Evolutionary conservation across 2,888 invertebrate genomes (phyloP), one percentile per base, ranked within the genome.

Genomic region (Phalangium opilio): DNA sequence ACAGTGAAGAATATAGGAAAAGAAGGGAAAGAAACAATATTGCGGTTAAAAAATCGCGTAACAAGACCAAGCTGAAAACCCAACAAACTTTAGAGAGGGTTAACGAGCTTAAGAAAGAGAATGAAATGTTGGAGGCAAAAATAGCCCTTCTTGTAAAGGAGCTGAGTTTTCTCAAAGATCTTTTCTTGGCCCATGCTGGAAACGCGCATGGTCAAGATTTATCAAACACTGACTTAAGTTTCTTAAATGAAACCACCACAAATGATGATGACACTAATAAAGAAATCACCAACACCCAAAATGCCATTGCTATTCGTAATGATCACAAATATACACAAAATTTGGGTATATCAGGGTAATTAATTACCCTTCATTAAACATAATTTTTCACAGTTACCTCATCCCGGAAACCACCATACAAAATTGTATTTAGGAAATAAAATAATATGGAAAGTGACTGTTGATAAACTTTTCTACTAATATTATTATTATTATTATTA

Each of bases 31-130:
- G 81, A 59, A 84, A 84, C 67, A 84, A 84, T 36, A 67, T 83
- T 78, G 85, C 85, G 47, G 85, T 85, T 1, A 84, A 84, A 66
- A 76, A 81, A 54, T 83, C 83, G 57, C 71, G 85, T 54, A 81
- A 76, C 47, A 84, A 84, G 67, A 60, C 59, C 19, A 62, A 63
- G 54, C 73, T 79, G 60, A 73, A 79, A 49, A 83, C 83, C 1
- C 78, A 80, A 59, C 81, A 83, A 62, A 84, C 84, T 4, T 70
- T 81, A 53, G 75, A 77, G 49, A 67, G 82, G 47, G 84, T 85
- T 0, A 79, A 74, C 59, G 76, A 79, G 62, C 64, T 85, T 35
- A 79, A 80, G 62, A 76, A 75, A 8, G 84, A 85, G 62, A 85
- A 84, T 64, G 80, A 81, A 62, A 73, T 79, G 59, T 65, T 85